Evolutionary conservation across 2,797 vertebrate species (phyloP), one percentile per base, ranked within the genome.

Genomic region (Iguana delicatissima): DNA sequence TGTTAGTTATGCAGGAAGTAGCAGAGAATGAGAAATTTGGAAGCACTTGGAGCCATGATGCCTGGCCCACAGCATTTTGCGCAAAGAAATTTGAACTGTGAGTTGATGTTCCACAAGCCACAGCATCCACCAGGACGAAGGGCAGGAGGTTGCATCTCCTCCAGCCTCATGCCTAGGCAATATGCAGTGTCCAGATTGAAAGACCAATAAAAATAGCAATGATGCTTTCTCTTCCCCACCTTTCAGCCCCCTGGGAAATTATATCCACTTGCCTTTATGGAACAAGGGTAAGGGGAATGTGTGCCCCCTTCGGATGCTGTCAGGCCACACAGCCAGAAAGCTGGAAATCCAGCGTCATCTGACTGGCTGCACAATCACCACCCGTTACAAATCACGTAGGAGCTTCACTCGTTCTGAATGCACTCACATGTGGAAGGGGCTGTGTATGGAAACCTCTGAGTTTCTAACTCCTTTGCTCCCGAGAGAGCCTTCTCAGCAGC

Each of bases 1-100:
- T 86, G 93, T 94, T 95, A 94, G 94, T 93, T 84, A 84, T 79
- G 69, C n/a, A 59, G 35, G 81, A 91, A 86, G 86, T 2, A 18
- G n/a, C 67, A 20, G n/a, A 62, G 59, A 67, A 84, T 6, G 29
- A 88, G 50, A 80, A 50, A 32, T 57, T 50, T 80, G 18, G 35
- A 80, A 85, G 62, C 59, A 22, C 6, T 57, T 74, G 0, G 12
- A 83, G 26, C 13, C 16, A 29, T 16, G 0, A 6, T 46, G 55
- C 16, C 7, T 12, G 52, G 42, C 24, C 62, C 64, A 20, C 8
- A 29, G 24, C 22, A 35, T 26, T 10, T 5, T 22, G 9, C 10
- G 4, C 35, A 35, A 16, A 9, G 38, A 35, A 62, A 2, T 12
- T 22, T 0, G 29, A 50, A 73, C 20, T n/a, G n/a, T 9, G 0